Conservation (phyloP, 1,140 invertebrate genomes). For the Pogonognathellus flavescens region DNA sequence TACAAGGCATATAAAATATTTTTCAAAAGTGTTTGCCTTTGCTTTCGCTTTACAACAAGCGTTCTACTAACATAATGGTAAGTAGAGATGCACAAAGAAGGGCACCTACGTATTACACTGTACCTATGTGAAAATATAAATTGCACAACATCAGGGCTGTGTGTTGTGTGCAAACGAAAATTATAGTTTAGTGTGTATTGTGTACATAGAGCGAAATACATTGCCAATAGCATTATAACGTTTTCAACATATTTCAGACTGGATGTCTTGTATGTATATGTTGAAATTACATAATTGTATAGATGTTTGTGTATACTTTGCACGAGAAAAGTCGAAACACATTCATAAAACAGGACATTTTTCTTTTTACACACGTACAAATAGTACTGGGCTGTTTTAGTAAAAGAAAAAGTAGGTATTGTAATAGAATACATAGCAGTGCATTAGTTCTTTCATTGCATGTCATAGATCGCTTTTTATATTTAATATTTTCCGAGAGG, state of each 20-base stretch:
- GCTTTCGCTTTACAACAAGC: too few species aligned
- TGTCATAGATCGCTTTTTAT: background rate
- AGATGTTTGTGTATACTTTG: background rate
- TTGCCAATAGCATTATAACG: too few species aligned
- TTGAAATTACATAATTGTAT: too few species aligned
- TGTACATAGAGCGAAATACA: too few species aligned
- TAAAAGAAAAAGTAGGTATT: background rate
- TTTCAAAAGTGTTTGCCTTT: too few species aligned
- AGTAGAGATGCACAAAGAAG: background rate
- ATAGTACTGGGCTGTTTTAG: background rate
- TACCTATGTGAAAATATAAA: background rate
- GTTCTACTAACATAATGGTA: too few species aligned
- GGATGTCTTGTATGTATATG: background rate
- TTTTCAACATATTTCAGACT: background rate
- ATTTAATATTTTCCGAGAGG: too few species aligned
- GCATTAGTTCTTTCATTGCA: conserved; percentile 4
- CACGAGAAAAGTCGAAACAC: background rate
- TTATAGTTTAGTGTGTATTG: too few species aligned
- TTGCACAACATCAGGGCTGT: background rate
- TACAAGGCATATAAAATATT: too few species aligned
- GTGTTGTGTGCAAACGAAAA: too few species aligned
- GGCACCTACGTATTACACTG: background rate
- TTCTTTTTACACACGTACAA: conserved; percentile 5
- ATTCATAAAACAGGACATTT: conserved; percentile 15
- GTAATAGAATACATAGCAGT: conserved; percentile 10